phyloP scores from a whole-genome alignment of 2,113 vertebrate species.

The Spilogale gracilis region DNA sequence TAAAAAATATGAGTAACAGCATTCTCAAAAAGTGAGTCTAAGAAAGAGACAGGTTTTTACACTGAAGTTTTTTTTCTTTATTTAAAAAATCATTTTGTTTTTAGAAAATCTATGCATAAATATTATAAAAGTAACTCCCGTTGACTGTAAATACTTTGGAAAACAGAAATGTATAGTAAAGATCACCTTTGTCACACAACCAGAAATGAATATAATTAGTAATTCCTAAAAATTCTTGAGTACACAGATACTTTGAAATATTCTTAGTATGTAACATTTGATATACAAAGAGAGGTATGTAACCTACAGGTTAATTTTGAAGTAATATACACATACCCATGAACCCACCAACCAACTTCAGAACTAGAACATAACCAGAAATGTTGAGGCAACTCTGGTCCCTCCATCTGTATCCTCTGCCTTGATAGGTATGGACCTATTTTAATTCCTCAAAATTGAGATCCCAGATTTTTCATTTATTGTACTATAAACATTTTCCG shows the following conservation, averaged over 20 bases:
- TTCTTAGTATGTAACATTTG: constrained; percentile 31
- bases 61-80: background rate
- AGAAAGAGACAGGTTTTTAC: constrained; percentile 2
- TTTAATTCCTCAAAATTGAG: background rate
- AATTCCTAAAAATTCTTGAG: constrained; percentile 39
- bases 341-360: background rate
- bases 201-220: constrained; percentile 49
- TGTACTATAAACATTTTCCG: background rate
- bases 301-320: background rate
- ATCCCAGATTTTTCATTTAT: background rate
- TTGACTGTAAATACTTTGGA: background rate
- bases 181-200: background rate
- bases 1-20: background rate
- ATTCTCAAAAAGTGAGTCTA: constrained; percentile 37
- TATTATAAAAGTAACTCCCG: constrained; percentile 25
- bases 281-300: constrained; percentile 12
- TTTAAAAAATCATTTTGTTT: constrained; percentile 60
- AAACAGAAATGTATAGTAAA: constrained; percentile 47
- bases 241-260: background rate
- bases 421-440: background rate
- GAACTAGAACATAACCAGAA: background rate
- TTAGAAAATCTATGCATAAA: constrained; percentile 14
- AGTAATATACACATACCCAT: background rate
- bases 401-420: background rate
- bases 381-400: background rate